Base-by-base conservation (phyloP, 2,797 vertebrate genomes). In the Alexandromys oeconomus region DNA sequence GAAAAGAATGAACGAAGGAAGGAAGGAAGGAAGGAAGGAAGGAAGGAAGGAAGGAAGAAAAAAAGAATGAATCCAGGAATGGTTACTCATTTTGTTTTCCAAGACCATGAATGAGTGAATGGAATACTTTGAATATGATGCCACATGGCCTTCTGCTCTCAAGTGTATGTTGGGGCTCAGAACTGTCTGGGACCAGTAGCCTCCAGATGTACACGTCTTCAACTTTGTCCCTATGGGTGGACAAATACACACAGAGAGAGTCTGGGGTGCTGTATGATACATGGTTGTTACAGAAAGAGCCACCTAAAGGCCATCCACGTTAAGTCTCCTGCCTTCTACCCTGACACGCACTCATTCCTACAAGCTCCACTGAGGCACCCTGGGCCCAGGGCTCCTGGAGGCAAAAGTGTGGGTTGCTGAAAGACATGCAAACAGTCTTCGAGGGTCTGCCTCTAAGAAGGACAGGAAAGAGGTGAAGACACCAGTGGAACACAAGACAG, bases 31-130 rank as follows among this genome's bases (percentile, higher is more conserved):
- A 54, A 54, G 5, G 1, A 5, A 54, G 15, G 1, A 5, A 54
- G 54, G 5, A 5, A 54, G 15, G 15, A 5, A 19, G 4, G 15
- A 5, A 19, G 15, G 1, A 19, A 57, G 54, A 0, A 19, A 57
- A 17, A 2, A 19, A 54, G 4, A 1, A 57, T 6, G 54, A 21
- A 57, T 9, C 48, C 85, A 57, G 74, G 69, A 69, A 27, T 29
- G 4, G 4, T n/a, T n/a, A 31, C 12, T 84, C 51, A 23, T 23
- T 34, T 81, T 79, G 25, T 54, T 91, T 92, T 51, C 46, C 48
- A 74, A 40, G 8, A 13, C 65, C 34, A 69, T 79, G 78, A 46
- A 46, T 29, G 17, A 21, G 25, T 8, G 27, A 21, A 43, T 46
- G 48, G 29, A 81, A 1, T 0, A 10, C 17, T 76, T 86, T 78